Conservation (phyloP, 1,140 invertebrate genomes). For the Lepidotrigona ventralis region DNA sequence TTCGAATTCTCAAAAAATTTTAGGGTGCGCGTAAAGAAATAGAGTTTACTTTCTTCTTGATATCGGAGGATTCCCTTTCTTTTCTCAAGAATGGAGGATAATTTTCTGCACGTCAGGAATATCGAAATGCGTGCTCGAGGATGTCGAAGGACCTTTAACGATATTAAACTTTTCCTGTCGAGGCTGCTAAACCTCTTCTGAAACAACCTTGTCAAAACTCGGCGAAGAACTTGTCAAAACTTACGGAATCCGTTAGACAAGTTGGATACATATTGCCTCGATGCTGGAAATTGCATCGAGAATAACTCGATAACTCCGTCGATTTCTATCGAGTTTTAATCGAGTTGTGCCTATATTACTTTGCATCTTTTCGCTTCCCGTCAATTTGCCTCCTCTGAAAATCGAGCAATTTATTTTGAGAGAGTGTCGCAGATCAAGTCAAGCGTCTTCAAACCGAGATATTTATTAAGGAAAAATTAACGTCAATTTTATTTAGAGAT, state of each 20-base stretch:
- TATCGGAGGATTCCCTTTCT: no score
- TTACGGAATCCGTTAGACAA: background rate
- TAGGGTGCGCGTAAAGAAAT: no score
- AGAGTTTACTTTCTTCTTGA: no score
- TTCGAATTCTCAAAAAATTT: no score
- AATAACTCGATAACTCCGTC: background rate
- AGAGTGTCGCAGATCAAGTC: no score
- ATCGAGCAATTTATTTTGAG: no score
- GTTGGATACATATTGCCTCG: background rate
- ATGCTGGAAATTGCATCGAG: background rate
- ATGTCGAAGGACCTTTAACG: background rate
- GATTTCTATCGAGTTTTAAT: background rate
- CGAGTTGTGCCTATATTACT: background rate
- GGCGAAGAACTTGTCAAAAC: background rate
- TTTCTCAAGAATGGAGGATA: no score
- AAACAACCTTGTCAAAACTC: background rate
- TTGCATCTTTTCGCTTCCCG: background rate
- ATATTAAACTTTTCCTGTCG: background rate
- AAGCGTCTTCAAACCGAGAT: no score
- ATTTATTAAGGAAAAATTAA: no score
- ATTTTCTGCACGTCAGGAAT: background rate
- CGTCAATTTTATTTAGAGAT: no score
- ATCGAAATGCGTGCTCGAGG: background rate
- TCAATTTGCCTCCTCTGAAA: background rate
- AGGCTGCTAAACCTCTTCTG: background rate